Evolutionary conservation across 2,797 vertebrate genomes (phyloP).

Genomic region (Helostoma temminkii): DNA sequence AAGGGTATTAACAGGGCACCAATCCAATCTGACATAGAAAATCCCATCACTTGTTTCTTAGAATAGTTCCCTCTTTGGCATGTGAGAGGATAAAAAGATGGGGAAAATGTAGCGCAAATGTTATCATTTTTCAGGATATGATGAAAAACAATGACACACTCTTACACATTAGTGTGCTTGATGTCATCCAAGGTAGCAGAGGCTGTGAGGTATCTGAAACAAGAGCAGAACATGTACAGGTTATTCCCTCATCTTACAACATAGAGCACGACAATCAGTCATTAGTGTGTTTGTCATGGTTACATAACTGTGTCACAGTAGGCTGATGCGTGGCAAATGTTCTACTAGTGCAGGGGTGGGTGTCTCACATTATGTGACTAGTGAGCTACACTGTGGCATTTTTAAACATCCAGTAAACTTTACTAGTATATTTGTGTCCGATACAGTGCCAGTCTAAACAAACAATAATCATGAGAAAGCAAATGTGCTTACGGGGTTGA

Average conservation of each 20-base stretch:
- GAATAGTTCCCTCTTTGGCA: conserved; percentile 44
- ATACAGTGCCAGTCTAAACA: neutral
- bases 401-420: conserved; percentile 2
- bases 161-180: conserved; percentile 89
- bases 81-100: conserved; percentile 26
- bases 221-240: conserved; percentile 39
- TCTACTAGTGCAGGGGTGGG: neutral
- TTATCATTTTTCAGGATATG: neutral
- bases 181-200: conserved; percentile 90
- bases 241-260: conserved; percentile 40
- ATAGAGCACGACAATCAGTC: conserved; percentile 1
- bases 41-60: conserved; percentile 78
- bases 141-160: conserved; percentile 29
- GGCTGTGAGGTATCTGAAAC: conserved; percentile 90
- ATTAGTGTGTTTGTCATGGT: conserved; percentile 41
- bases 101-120: neutral
- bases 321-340: conserved; percentile 21
- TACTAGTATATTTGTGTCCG: neutral
- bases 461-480: conserved; percentile 1
- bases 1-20: conserved; percentile 74
- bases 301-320: conserved; percentile 55
- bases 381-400: neutral
- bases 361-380: conserved; percentile 19
- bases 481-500: conserved; percentile 90
- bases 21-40: conserved; percentile 72